Evolutionary conservation across 2,888 invertebrate genomes (phyloP), one percentile per base, ranked within the genome.

Genomic region (Achlya flavicornis): DNA sequence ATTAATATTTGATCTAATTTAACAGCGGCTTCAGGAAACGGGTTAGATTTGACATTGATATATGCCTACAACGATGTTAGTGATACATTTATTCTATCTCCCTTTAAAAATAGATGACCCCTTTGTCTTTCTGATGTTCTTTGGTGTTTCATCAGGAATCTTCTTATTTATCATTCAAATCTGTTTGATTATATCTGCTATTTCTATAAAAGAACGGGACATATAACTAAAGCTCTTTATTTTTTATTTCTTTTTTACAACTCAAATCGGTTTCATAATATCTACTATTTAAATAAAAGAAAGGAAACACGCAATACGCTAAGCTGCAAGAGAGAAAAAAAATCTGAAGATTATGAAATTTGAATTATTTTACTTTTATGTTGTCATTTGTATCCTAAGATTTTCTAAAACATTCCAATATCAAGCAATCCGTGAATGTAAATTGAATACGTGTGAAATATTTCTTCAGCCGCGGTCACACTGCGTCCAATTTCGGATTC

Each of bases 401-500:
- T 11, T 16, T 4, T 35, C 16, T n/a, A 5, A 8, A 10, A 38
- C 14, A 4, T 19, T 59, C 59, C 35, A 57, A 57, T 59, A 64
- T 43, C 62, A 43, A 66, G 69, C 69, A 65, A 77, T 75, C 73
- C 74, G 71, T 74, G 74, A 74, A 76, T 79, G 79, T 83, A 84
- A 79, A 78, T 83, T 75, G 76, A 70, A 76, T 77, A 72, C 53
- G 78, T 77, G 80, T 76, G 78, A 74, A 77, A 74, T 83, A 83
- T 80, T 76, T 74, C 67, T 69, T 71, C 76, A 79, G 79, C 77
- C 77, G 84, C 83, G 86, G 79, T 73, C 75, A 83, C 79, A 81
- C 79, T 74, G 88, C 87, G 83, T 89, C 90, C 92, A 90, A 92
- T 92, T 91, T 90, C 79, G 88, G 85, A 88, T 88, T 86, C 88